Evolutionary conservation across 2,797 vertebrate species (phyloP), one percentile per base, ranked within the genome.

Genomic region (Falco cherrug): DNA sequence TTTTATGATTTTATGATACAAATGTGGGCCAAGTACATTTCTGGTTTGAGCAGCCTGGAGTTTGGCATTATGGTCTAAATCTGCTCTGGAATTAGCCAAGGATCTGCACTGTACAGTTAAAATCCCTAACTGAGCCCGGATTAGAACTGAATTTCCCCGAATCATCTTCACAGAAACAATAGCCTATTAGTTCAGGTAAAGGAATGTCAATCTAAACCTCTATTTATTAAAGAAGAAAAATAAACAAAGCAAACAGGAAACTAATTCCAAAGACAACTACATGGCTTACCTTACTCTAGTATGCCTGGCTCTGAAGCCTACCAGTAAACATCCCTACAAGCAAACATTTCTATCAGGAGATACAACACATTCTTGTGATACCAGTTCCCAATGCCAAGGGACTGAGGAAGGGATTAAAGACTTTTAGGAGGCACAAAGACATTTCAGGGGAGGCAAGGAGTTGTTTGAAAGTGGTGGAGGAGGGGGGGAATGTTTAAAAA

Each of bases 141-240:
- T 94, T 90, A 77, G 81, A 96, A 90, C 78, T 86, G 56, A 89
- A 92, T 93, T 97, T 89, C 88, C 79, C 88, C 31, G 37, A 41
- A 74, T 70, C 78, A 89, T 94, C 87, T 95, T 94, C 82, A 90
- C 4, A 93, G 91, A 90, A 94, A 85, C 51, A 93, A 35, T 8
- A 74, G 50, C 41, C 39, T 41, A 43, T 76, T 84, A 86, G 47
- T 65, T 73, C 54, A 86, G 59, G 73, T 77, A 94, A 93, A 93
- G 47, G 77, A 93, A 96, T 16, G 8, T 18, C 10, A 63, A 89
- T 89, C 61, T 89, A 84, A 96, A 94, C 75, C 18, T 61, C 86
- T 84, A 31, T 87, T 93, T 87, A 70, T 74, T 63, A 56, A 89
- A 83, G 11, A 87, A 75, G n/a, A 93, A 86, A 84, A 95, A 71